Conservation (phyloP, 2,888 invertebrate species). For the Pyrrhia umbra region DNA sequence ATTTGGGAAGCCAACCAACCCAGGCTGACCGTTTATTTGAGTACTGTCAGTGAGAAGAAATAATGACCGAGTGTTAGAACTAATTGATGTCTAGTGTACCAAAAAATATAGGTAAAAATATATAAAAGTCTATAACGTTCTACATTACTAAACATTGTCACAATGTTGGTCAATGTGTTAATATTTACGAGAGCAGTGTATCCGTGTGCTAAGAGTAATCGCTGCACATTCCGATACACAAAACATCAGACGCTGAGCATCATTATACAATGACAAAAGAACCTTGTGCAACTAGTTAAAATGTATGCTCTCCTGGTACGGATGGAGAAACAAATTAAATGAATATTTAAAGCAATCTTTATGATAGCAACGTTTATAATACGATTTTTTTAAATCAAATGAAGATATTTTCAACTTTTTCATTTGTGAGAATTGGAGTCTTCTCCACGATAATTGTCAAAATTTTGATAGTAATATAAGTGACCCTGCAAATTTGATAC, state of each 20-base stretch:
- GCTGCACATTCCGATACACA: conserved; percentile 84
- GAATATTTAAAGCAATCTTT: conserved; percentile 13
- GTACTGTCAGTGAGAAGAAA: too few relatives aligned
- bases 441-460: too few relatives aligned
- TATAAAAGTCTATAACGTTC: not conserved
- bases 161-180: conserved; percentile 56
- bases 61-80: too few relatives aligned
- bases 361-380: not conserved
- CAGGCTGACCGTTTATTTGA: too few relatives aligned
- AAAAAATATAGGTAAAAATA: too few relatives aligned
- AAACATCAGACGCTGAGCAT: conserved; percentile 85
- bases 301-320: conserved; percentile 78
- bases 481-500: too few relatives aligned
- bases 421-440: too few relatives aligned
- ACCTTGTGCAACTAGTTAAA: conserved; percentile 88
- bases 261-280: conserved; percentile 89
- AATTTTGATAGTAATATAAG: too few relatives aligned
- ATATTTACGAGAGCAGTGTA: conserved; percentile 55
- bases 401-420: too few relatives aligned
- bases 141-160: conserved; percentile 6
- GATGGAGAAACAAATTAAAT: conserved; percentile 59
- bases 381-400: too few relatives aligned
- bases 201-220: conserved; percentile 74
- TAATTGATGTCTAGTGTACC: too few relatives aligned
- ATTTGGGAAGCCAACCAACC: too few relatives aligned